These are phyloP conservation scores for Crossaster papposus DNA, from an alignment of 53 echinoderm and acorn worm genomes.

Conservation along the genomic window DNA sequence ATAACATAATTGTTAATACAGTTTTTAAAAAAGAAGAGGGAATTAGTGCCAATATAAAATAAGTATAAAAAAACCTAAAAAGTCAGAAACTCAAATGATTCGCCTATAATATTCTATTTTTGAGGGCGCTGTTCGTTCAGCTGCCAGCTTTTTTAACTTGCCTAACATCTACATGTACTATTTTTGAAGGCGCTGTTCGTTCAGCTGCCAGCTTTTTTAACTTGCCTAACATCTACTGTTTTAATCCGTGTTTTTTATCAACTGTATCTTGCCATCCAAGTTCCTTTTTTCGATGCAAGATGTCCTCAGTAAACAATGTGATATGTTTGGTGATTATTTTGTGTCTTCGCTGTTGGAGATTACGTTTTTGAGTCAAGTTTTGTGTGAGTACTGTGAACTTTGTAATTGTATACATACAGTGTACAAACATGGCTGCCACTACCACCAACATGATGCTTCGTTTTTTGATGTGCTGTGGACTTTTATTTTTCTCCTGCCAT, in stretches of 20 bases:
- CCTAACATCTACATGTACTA: neutral
- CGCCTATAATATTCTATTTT: too few relatives aligned
- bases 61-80: too few relatives aligned
- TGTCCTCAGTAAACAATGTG: neutral
- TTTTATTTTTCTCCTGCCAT: conserved; percentile 14
- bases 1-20: too few relatives aligned
- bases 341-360: conserved; percentile 13
- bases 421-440: conserved; percentile 27
- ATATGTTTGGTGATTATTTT: conserved; percentile 24
- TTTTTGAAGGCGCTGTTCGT: conserved; percentile 34
- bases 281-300: conserved; percentile 15
- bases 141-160: conserved; percentile 12
- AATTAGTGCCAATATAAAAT: too few relatives aligned
- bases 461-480: conserved; percentile 4
- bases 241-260: conserved; percentile 18
- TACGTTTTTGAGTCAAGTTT: conserved; percentile 21
- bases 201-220: conserved; percentile 16
- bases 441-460: neutral
- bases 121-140: conserved; percentile 34
- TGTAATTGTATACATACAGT: conserved; percentile 22
- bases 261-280: conserved; percentile 35
- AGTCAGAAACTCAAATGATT: too few relatives aligned
- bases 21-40: too few relatives aligned
- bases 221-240: neutral
- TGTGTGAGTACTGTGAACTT: conserved; percentile 32